phyloP scores from a whole-genome alignment of 2,888 invertebrate genomes.

The Apotomis capreana region DNA sequence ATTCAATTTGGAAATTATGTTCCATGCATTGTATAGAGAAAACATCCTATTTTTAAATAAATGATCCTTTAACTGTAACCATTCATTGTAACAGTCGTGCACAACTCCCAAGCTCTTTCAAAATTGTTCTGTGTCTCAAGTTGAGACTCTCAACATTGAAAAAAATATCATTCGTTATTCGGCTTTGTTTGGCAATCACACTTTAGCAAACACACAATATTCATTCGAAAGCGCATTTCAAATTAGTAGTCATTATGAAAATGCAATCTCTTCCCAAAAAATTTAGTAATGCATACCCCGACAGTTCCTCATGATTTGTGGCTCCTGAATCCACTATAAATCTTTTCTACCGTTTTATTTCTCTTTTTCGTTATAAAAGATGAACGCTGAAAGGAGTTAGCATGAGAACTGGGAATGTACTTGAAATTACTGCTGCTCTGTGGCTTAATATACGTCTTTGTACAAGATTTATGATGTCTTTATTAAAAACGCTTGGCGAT shows the following conservation, averaged over 20 bases:
- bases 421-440: conserved; percentile 29
- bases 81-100: too few relatives aligned
- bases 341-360: conserved; percentile 58
- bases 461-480: conserved; percentile 35
- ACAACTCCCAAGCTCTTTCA: too few relatives aligned
- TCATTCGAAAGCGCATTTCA: neutral
- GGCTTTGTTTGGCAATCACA: too few relatives aligned
- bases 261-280: conserved; percentile 48
- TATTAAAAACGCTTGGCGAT: conserved; percentile 35
- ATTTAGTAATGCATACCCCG: conserved; percentile 51
- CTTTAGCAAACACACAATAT: neutral
- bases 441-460: conserved; percentile 30
- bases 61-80: too few relatives aligned
- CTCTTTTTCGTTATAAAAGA: conserved; percentile 50
- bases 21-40: too few relatives aligned
- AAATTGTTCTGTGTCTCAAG: too few relatives aligned
- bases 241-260: conserved; percentile 26
- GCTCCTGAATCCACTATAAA: conserved; percentile 70
- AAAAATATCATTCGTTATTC: too few relatives aligned
- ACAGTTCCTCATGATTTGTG: conserved; percentile 73
- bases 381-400: conserved; percentile 31
- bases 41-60: too few relatives aligned
- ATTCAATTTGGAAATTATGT: too few relatives aligned
- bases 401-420: conserved; percentile 27
- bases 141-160: too few relatives aligned